These are phyloP conservation scores for Pseudomyrmex concolor DNA, from an alignment of 1,140 invertebrate genomes.

Conservation along the genomic window DNA sequence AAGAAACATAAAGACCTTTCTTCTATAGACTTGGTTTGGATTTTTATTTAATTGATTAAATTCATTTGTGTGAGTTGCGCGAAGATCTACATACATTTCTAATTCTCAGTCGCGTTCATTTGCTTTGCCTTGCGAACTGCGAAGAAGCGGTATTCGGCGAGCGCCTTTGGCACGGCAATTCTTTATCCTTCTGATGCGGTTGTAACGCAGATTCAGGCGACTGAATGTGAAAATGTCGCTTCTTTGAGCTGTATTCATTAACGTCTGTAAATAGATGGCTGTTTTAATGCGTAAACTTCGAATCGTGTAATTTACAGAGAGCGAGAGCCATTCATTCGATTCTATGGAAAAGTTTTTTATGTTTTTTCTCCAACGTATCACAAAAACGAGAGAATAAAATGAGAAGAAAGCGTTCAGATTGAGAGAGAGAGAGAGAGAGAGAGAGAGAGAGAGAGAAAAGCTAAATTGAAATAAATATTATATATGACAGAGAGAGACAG, in stretches of 20 bases:
- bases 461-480: too few species aligned
- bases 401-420: not conserved
- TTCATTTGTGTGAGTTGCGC: constrained; percentile 2
- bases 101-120: too few species aligned
- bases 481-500: too few species aligned
- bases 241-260: constrained; percentile 26
- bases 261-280: constrained; percentile 22
- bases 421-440: not conserved
- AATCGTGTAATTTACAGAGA: constrained; percentile 18
- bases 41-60: constrained; percentile 15
- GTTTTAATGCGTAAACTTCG: constrained; percentile 3
- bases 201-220: constrained; percentile 21
- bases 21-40: too few species aligned
- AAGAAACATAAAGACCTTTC: too few species aligned
- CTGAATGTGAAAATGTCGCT: constrained; percentile 34
- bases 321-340: not conserved
- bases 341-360: not conserved
- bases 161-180: constrained; percentile 13
- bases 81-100: constrained; percentile 10
- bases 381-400: not conserved
- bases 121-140: too few species aligned
- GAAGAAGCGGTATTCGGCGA: not conserved
- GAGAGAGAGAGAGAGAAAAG: too few species aligned
- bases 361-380: not conserved
- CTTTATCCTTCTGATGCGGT: constrained; percentile 12